Evolutionary conservation across 2,888 invertebrate species (phyloP).

Genomic region (Hylaea fasciaria): DNA sequence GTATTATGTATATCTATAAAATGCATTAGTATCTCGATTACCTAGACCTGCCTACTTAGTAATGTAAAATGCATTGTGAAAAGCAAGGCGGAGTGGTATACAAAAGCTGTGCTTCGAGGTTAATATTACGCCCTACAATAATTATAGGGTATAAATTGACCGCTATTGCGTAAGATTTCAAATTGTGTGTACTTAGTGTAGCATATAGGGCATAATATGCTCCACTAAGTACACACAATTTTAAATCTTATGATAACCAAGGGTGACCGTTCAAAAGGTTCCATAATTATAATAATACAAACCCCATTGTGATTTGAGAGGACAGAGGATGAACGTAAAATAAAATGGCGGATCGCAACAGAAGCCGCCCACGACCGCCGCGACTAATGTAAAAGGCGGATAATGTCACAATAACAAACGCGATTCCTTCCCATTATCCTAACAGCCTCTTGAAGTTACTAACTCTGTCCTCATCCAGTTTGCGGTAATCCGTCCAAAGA

Average conservation of each 20-base stretch:
- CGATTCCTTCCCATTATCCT: conserved; percentile 57
- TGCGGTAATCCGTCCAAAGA: conserved; percentile 39
- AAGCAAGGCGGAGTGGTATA: too few relatives aligned
- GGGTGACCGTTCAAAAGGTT: not conserved
- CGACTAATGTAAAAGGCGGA: conserved; percentile 40
- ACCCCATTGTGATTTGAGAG: conserved; percentile 23
- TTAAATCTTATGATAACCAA: not conserved
- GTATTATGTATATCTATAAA: too few relatives aligned
- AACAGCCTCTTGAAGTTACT: conserved; percentile 58
- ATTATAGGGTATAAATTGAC: too few relatives aligned
- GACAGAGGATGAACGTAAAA: conserved; percentile 29
- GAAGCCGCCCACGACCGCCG: conserved; percentile 16
- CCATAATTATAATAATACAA: not conserved
- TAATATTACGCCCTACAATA: too few relatives aligned
- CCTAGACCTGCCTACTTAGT: too few relatives aligned
- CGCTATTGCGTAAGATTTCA: too few relatives aligned
- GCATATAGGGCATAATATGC: too few relatives aligned
- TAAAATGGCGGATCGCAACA: conserved; percentile 23
- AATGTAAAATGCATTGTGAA: too few relatives aligned
- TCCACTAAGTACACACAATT: too few relatives aligned
- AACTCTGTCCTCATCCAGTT: conserved; percentile 51
- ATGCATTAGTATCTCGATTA: too few relatives aligned
- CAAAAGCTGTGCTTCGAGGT: too few relatives aligned
- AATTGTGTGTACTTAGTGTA: too few relatives aligned
- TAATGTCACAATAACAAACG: conserved; percentile 49